These are phyloP conservation scores for Ornithoptera alexandrae DNA, from an alignment of 2,888 invertebrate genomes.

Conservation along the genomic window DNA sequence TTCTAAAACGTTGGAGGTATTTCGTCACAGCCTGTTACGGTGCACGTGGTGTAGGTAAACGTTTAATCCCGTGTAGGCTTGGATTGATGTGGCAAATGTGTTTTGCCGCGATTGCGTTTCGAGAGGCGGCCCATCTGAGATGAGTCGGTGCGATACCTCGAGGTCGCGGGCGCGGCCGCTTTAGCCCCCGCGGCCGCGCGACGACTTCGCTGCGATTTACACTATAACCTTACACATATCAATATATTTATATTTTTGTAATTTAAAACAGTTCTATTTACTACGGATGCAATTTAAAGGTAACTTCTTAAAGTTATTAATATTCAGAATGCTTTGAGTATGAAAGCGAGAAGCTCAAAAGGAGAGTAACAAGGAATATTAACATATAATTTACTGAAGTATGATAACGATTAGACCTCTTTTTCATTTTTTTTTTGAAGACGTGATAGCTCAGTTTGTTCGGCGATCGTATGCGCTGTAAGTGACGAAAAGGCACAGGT, in stretches of 20 bases:
- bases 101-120: constrained; percentile 43
- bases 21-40: not conserved
- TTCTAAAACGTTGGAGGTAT: not conserved
- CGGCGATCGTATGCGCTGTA: no score
- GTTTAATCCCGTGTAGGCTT: constrained; percentile 47
- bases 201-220: constrained; percentile 6
- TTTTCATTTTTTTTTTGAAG: no score
- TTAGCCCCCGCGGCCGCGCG: constrained; percentile 5
- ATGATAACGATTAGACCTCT: no score
- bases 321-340: no score
- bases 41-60: constrained; percentile 25
- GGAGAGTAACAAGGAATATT: no score
- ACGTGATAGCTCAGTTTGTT: no score
- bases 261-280: no score
- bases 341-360: no score
- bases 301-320: no score
- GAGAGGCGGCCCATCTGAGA: constrained; percentile 35
- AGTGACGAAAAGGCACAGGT: no score
- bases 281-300: no score
- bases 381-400: no score
- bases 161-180: constrained; percentile 35
- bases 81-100: constrained; percentile 43
- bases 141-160: constrained; percentile 38
- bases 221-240: not conserved
- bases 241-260: not conserved